These are phyloP conservation scores for Percopsis omiscomaycus DNA, from an alignment of 2,797 vertebrate species.

Conservation along the genomic window DNA sequence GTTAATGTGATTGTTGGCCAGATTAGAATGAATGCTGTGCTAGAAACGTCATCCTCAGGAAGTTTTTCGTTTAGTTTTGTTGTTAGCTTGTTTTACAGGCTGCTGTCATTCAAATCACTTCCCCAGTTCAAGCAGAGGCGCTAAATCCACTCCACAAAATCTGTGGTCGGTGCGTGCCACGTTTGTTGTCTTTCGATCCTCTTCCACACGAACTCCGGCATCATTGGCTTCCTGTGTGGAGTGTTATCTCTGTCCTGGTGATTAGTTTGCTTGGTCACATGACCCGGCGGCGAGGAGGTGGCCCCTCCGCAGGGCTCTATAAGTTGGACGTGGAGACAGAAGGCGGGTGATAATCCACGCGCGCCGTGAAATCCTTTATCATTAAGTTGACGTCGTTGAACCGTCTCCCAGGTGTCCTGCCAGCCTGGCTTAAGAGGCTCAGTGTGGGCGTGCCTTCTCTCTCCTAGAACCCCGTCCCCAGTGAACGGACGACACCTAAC, in stretches of 20 bases:
- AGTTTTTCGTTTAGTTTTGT: too few species aligned
- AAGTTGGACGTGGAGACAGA: slow-evolving; percentile 38
- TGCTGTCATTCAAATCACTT: too few species aligned
- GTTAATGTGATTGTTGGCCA: too few species aligned
- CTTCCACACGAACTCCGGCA: background rate
- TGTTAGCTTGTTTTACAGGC: too few species aligned
- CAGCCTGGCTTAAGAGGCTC: slow-evolving; percentile 52
- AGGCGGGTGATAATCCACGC: slow-evolving; percentile 57
- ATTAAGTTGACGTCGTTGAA: slow-evolving; percentile 50
- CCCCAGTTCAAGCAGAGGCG: too few species aligned
- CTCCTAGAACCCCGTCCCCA: background rate
- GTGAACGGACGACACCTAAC: slow-evolving; percentile 1
- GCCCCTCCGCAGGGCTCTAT: slow-evolving; percentile 29
- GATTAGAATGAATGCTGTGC: too few species aligned
- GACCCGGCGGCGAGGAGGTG: slow-evolving; percentile 10
- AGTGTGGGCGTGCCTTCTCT: background rate
- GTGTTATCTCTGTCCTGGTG: background rate
- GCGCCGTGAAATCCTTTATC: slow-evolving; percentile 19
- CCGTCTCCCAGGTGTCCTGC: slow-evolving; percentile 31
- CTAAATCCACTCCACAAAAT: too few species aligned
- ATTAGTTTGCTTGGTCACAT: slow-evolving; percentile 49
- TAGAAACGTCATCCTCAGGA: too few species aligned
- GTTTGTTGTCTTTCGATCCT: background rate
- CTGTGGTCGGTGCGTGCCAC: too few species aligned
- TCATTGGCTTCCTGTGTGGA: slow-evolving; percentile 23